These are phyloP conservation scores for Aix galericulata DNA, from an alignment of 2,113 vertebrate species.

Conservation along the genomic window DNA sequence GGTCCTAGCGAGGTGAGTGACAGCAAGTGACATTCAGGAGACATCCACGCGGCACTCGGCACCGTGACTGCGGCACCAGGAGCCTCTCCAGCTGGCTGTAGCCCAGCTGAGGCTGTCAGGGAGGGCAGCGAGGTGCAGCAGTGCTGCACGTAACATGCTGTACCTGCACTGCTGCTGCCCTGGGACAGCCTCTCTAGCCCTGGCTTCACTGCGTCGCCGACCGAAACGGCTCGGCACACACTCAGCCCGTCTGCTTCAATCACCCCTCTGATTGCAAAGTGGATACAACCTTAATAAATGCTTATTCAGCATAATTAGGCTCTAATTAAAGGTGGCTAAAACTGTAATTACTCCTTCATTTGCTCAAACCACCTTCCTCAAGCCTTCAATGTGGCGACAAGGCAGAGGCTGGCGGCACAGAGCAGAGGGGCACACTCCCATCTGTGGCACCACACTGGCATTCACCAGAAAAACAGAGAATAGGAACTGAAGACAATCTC, in stretches of 20 bases:
- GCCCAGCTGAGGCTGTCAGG: not conserved
- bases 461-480: not conserved
- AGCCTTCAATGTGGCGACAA: not conserved
- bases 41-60: accelerated
- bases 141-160: too few species aligned
- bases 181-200: not conserved
- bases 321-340: conserved; percentile 21
- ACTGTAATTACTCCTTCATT: conserved; percentile 1
- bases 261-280: not conserved
- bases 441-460: not conserved
- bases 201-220: accelerated
- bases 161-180: not conserved
- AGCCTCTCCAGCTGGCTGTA: not conserved
- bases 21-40: not conserved
- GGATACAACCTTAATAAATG: conserved; percentile 5
- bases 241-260: not conserved
- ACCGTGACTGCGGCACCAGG: accelerated
- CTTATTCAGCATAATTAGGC: conserved; percentile 11
- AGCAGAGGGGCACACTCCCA: not conserved
- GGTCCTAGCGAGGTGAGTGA: not conserved
- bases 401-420: not conserved
- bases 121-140: not conserved
- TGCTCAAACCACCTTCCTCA: not conserved
- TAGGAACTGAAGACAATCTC: not conserved
- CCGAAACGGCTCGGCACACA: not conserved